A percentile compares a stretch with the other conserved stretches of the same genome.
phyloP scores from a whole-genome alignment of 2,797 vertebrate species.

The Notamacropus eugenii region DNA sequence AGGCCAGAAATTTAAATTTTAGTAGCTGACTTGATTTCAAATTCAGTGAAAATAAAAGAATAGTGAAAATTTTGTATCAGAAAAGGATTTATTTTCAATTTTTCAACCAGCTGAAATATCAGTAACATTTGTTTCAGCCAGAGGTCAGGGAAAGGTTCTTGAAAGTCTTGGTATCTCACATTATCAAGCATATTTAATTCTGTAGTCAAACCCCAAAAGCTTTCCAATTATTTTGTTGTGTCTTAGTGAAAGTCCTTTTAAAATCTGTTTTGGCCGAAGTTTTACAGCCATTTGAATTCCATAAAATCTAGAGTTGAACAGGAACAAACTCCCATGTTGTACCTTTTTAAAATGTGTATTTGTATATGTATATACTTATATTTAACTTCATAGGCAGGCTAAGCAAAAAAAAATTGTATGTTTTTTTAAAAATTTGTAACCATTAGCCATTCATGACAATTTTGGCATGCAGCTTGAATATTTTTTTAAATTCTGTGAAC shows the following conservation, averaged over 20 bases:
- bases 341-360: constrained; percentile 19
- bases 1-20: constrained; percentile 69
- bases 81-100: constrained; percentile 16
- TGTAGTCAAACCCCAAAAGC: constrained; percentile 23
- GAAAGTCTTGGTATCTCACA: constrained; percentile 63
- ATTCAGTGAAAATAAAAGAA: not conserved
- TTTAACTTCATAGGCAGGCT: constrained; percentile 35
- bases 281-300: constrained; percentile 29
- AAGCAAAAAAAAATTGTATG: not conserved
- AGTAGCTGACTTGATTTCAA: not conserved
- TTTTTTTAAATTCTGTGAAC: constrained; percentile 59
- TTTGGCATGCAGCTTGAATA: constrained; percentile 60
- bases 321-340: not conserved
- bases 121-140: not conserved
- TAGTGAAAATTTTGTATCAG: constrained; percentile 26
- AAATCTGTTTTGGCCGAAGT: constrained; percentile 1
- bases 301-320: constrained; percentile 34
- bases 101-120: constrained; percentile 23
- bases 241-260: constrained; percentile 54
- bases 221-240: constrained; percentile 17
- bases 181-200: constrained; percentile 10
- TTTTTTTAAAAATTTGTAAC: constrained; percentile 60
- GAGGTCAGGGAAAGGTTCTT: constrained; percentile 39
- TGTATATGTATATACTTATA: not conserved
- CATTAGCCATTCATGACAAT: not conserved